Evolutionary conservation across 2,797 vertebrate genomes (phyloP).

Genomic region (Tiaroga cobitis): DNA sequence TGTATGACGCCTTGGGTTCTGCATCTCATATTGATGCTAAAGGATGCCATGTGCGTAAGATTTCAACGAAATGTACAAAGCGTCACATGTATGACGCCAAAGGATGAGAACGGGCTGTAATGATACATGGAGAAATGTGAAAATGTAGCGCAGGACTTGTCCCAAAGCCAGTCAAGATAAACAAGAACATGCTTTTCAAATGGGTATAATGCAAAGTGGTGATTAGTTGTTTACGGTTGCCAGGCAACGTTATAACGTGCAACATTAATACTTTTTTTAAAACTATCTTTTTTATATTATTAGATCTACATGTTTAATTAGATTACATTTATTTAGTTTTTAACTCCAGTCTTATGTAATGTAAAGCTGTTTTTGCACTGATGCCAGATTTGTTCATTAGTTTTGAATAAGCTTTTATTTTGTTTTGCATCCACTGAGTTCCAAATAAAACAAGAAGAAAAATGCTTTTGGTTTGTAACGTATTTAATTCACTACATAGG

Average conservation of each 20-base stretch:
- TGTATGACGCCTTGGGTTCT: too few species aligned
- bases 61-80: too few species aligned
- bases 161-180: not conserved
- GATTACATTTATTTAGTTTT: too few species aligned
- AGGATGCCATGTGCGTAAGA: too few species aligned
- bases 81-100: too few species aligned
- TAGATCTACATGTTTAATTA: not conserved
- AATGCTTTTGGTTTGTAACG: not conserved
- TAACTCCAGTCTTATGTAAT: not conserved
- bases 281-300: not conserved
- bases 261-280: not conserved
- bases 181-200: not conserved
- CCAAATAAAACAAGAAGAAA: not conserved
- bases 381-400: not conserved
- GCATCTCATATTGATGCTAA: too few species aligned
- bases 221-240: not conserved
- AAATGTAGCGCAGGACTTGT: not conserved
- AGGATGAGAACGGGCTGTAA: too few species aligned
- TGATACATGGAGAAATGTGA: not conserved
- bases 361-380: not conserved
- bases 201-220: not conserved
- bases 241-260: not conserved
- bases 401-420: not conserved
- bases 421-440: not conserved
- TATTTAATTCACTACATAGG: not conserved